Evolutionary conservation across 2,797 vertebrate genomes (phyloP).

Genomic region (Phaenicophaeus curvirostris): DNA sequence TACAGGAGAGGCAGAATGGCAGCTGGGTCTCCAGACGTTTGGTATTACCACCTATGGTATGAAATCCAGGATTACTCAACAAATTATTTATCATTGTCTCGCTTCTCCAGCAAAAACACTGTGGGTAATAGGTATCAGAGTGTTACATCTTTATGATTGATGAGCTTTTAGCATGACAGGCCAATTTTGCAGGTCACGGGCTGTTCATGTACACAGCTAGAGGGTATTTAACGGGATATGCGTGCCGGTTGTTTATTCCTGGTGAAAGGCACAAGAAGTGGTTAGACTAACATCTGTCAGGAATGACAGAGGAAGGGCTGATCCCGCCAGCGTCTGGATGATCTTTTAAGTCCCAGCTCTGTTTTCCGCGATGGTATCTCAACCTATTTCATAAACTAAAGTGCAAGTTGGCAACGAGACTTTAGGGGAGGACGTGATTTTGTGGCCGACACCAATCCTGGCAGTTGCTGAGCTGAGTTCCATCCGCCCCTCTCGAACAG

Average conservation of each 20-base stretch:
- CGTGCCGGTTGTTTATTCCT: constrained; percentile 10
- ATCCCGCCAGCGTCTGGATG: not conserved
- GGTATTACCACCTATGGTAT: not conserved
- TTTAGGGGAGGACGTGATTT: not conserved
- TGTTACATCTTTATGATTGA: not conserved
- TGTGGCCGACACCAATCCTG: not conserved
- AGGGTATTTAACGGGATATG: not conserved
- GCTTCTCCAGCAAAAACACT: not conserved
- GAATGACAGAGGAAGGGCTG: not conserved
- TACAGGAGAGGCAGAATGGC: not conserved
- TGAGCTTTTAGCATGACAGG: constrained; percentile 26
- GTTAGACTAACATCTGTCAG: constrained; percentile 18
- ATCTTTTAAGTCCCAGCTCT: not conserved
- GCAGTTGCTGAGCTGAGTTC: not conserved
- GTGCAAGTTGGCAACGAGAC: not conserved
- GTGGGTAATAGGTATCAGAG: not conserved
- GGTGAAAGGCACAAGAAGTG: not conserved
- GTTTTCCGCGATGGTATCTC: not conserved
- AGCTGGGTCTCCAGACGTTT: not conserved
- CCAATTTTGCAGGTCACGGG: not conserved
- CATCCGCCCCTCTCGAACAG: not conserved
- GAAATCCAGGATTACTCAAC: not conserved
- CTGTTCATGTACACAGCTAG: not conserved
- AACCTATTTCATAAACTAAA: rapidly evolving
- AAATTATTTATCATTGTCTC: not conserved